Evolutionary conservation across 2,888 invertebrate species (phyloP).

Genomic region (Euphydryas editha): DNA sequence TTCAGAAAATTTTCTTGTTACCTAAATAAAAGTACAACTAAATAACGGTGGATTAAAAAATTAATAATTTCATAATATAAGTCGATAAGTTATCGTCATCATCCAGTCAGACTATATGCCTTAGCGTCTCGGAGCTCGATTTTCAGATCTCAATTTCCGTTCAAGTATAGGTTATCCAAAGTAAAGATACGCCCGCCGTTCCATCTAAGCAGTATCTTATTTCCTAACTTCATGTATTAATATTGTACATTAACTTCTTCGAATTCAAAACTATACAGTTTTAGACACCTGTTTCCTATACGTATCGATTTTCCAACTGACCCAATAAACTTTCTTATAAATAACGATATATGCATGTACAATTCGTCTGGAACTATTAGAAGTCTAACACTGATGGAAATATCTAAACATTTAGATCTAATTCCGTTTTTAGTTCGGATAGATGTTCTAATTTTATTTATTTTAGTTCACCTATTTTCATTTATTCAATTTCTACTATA

Average conservation of each 20-base stretch:
- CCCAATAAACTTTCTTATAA: conserved; percentile 13
- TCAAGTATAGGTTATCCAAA: no score
- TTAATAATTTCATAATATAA: no score
- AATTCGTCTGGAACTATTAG: background rate
- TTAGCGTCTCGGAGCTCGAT: no score
- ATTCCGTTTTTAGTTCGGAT: background rate
- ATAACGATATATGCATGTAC: conserved; percentile 1
- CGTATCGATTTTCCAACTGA: conserved; percentile 4
- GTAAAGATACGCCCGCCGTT: background rate
- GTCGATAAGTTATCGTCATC: no score
- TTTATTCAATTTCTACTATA: no score
- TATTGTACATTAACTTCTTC: background rate
- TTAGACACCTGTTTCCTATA: conserved; percentile 3
- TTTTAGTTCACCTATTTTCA: background rate
- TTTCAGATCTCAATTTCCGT: no score
- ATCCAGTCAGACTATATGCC: no score
- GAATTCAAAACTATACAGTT: background rate
- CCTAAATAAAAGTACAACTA: no score
- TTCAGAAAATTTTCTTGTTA: no score
- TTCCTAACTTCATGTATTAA: background rate
- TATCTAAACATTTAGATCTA: background rate
- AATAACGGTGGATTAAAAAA: no score
- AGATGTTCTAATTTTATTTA: background rate
- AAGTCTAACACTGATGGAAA: background rate
- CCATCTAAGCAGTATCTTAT: background rate